These are phyloP conservation scores for Minunthozetes semirufus DNA, from an alignment of 2,888 invertebrate species.

Conservation along the genomic window DNA sequence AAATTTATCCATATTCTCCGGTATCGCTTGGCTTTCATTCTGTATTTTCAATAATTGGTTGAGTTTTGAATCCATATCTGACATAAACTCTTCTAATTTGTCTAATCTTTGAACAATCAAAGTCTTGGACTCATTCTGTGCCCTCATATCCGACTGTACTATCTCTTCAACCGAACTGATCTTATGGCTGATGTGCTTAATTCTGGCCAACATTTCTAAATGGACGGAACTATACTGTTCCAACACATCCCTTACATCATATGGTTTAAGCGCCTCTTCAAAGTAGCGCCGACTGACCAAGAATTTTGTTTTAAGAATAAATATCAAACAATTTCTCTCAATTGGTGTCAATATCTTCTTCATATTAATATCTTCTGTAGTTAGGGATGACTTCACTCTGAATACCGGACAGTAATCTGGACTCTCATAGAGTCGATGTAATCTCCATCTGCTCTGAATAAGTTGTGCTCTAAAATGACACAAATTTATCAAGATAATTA, in stretches of 20 bases:
- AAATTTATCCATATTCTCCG: too few species aligned
- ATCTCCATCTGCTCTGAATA: background rate
- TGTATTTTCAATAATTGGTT: background rate
- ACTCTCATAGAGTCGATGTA: background rate
- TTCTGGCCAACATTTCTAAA: background rate
- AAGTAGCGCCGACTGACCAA: background rate
- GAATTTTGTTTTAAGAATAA: slow-evolving; percentile 10
- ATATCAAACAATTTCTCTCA: background rate
- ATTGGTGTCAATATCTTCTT: background rate
- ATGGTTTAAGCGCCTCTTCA: slow-evolving; percentile 8
- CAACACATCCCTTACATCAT: slow-evolving; percentile 27
- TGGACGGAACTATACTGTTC: slow-evolving; percentile 15
- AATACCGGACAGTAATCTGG: background rate
- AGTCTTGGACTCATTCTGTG: background rate
- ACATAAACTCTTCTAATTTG: background rate
- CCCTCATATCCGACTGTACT: background rate
- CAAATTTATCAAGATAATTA: background rate
- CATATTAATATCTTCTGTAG: background rate
- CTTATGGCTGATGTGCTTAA: slow-evolving; percentile 11
- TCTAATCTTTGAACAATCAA: background rate
- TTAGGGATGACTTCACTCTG: background rate
- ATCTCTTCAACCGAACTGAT: background rate
- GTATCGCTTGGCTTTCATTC: background rate
- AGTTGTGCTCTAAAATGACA: background rate
- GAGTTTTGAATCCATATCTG: background rate